Evolutionary conservation across 2,888 invertebrate genomes (phyloP).

Genomic region (Entomobrya multifasciata): DNA sequence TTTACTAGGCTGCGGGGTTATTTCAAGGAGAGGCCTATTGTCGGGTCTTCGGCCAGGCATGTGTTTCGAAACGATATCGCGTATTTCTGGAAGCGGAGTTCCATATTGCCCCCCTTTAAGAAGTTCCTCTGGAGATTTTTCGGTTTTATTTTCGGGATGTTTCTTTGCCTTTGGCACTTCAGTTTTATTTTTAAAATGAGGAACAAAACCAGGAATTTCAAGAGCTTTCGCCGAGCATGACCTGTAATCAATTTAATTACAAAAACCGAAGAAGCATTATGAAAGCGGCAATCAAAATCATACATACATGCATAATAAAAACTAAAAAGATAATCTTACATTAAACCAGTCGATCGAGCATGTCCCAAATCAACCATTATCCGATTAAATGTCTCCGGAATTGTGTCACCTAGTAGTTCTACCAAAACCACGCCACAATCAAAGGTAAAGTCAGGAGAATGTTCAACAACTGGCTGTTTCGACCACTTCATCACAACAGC

Average conservation of each 20-base stretch:
- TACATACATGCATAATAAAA: background rate
- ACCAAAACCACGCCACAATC: constrained; percentile 36
- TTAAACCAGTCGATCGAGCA: constrained; percentile 28
- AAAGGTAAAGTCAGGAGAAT: background rate
- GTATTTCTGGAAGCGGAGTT: too few relatives aligned
- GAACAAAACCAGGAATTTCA: background rate
- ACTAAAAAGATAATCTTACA: constrained; percentile 27
- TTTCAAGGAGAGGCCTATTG: too few relatives aligned
- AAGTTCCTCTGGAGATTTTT: background rate
- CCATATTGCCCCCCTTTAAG: too few relatives aligned
- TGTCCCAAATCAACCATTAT: constrained; percentile 21
- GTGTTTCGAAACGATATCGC: too few relatives aligned
- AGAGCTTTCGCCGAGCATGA: background rate
- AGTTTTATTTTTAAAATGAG: background rate
- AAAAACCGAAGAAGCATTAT: too few relatives aligned
- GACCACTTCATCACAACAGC: constrained; percentile 17
- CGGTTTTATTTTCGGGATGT: background rate
- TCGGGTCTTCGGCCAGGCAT: too few relatives aligned
- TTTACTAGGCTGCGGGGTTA: too few relatives aligned
- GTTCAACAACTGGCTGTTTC: background rate
- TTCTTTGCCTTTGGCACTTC: background rate
- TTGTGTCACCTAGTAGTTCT: background rate
- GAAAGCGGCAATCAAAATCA: too few relatives aligned
- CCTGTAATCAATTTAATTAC: constrained; percentile 3
- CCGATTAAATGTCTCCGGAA: constrained; percentile 20